These are phyloP conservation scores for Diorhabda elongata DNA, from an alignment of 1,140 invertebrate genomes.

Conservation along the genomic window DNA sequence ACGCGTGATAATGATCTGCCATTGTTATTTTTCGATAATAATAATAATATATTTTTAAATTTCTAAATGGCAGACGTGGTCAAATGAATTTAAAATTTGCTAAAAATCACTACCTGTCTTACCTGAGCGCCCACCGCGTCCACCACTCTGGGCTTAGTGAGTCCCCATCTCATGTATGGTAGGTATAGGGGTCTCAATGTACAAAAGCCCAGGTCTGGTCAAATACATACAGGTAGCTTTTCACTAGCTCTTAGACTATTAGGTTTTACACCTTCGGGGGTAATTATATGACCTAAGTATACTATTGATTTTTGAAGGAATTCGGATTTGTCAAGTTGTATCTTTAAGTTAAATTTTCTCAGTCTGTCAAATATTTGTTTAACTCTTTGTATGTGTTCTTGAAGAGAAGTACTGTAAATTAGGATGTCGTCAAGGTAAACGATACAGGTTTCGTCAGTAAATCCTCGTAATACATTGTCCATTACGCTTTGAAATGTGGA, in stretches of 20 bases:
- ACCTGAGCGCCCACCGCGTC: too few species aligned
- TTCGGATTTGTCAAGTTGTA: slow-evolving; percentile 40
- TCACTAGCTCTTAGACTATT: neutral
- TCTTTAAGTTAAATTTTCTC: slow-evolving; percentile 27
- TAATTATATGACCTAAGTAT: slow-evolving; percentile 45
- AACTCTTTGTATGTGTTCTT: slow-evolving; percentile 23
- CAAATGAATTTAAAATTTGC: too few species aligned
- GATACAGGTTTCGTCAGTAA: slow-evolving; percentile 34
- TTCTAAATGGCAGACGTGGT: too few species aligned
- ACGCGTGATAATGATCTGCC: too few species aligned
- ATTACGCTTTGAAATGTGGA: slow-evolving; percentile 31
- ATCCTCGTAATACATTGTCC: slow-evolving; percentile 42
- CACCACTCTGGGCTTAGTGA: too few species aligned
- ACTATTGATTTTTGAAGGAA: slow-evolving; percentile 43
- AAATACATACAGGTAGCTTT: too few species aligned
- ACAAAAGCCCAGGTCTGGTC: too few species aligned
- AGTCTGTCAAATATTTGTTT: slow-evolving; percentile 39
- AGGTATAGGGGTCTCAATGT: too few species aligned
- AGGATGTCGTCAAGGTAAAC: slow-evolving; percentile 41
- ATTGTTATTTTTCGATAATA: too few species aligned
- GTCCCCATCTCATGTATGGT: too few species aligned
- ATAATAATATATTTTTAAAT: too few species aligned
- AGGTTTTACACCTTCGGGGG: slow-evolving; percentile 40
- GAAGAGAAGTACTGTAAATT: slow-evolving; percentile 23
- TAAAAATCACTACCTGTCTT: too few species aligned